Conservation (phyloP, 2,797 vertebrate species). For the Anas acuta region DNA sequence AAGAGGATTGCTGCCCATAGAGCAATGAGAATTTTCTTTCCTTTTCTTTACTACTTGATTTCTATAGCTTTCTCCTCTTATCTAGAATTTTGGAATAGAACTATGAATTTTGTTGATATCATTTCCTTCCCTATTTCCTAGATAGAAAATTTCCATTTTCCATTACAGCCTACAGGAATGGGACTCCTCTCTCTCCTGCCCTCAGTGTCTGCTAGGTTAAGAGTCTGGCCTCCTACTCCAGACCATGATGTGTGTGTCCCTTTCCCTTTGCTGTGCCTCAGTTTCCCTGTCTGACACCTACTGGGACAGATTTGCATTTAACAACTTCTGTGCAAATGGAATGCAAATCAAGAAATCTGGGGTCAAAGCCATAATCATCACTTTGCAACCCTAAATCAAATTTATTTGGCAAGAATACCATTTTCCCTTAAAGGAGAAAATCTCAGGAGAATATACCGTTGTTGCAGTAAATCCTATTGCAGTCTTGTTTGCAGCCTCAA, state of each 20-base stretch:
- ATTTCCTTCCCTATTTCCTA: not conserved
- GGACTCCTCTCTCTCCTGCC: not conserved
- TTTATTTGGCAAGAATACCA: not conserved
- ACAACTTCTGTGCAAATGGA: not conserved
- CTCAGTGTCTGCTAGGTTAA: not conserved
- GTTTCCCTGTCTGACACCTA: not conserved
- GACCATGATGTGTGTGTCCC: not conserved
- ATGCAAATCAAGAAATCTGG: not conserved
- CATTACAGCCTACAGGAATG: no score
- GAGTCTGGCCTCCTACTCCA: not conserved
- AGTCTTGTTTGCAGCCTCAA: not conserved
- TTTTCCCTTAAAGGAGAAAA: not conserved
- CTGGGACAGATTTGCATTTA: not conserved
- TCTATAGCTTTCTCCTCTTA: not conserved
- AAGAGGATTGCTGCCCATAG: not conserved
- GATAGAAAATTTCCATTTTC: not conserved
- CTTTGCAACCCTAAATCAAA: not conserved
- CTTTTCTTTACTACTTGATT: not conserved
- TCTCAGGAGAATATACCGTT: not conserved
- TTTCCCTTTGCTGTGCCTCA: not conserved
- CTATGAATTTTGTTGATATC: not conserved
- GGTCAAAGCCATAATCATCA: not conserved
- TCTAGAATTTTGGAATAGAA: not conserved
- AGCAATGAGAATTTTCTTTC: not conserved
- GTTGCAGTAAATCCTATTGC: not conserved